Evolutionary conservation across 1,140 invertebrate species (phyloP).

Genomic region (Parasteatoda tepidariorum): DNA sequence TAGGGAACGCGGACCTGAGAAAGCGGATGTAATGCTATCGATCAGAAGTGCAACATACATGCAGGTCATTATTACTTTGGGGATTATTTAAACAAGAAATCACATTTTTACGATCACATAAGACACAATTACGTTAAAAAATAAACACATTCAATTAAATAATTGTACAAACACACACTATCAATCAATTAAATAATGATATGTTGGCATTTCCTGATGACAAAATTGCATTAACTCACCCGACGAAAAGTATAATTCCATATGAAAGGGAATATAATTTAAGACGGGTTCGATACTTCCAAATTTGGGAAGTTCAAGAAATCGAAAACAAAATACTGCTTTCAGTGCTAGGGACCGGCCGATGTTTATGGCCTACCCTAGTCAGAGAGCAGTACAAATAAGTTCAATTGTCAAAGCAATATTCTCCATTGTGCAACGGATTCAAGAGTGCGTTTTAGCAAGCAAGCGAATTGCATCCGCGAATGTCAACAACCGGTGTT

Average conservation of each 20-base stretch:
- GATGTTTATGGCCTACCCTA: constrained; percentile 48
- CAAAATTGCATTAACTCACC: constrained; percentile 37
- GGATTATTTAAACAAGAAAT: no score
- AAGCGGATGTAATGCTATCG: constrained; percentile 41
- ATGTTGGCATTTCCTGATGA: no score
- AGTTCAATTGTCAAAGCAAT: constrained; percentile 14
- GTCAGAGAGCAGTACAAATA: constrained; percentile 51
- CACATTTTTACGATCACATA: no score
- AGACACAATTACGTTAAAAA: no score
- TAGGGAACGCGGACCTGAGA: not conserved
- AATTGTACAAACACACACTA: no score
- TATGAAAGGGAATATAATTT: constrained; percentile 33
- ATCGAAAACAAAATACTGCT: constrained; percentile 35
- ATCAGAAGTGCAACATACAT: not conserved
- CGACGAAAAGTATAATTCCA: constrained; percentile 49
- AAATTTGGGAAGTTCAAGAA: constrained; percentile 13
- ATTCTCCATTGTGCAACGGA: constrained; percentile 57
- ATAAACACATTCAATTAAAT: no score
- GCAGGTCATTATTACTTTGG: no score
- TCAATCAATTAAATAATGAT: no score
- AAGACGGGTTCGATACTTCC: constrained; percentile 36
- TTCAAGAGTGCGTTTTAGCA: constrained; percentile 47
- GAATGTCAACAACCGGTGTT: constrained; percentile 55
- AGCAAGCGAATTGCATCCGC: constrained; percentile 35
- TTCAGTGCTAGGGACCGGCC: constrained; percentile 57